Base-by-base conservation (phyloP, 2,888 invertebrate genomes). In the Brassicogethes aeneus region DNA sequence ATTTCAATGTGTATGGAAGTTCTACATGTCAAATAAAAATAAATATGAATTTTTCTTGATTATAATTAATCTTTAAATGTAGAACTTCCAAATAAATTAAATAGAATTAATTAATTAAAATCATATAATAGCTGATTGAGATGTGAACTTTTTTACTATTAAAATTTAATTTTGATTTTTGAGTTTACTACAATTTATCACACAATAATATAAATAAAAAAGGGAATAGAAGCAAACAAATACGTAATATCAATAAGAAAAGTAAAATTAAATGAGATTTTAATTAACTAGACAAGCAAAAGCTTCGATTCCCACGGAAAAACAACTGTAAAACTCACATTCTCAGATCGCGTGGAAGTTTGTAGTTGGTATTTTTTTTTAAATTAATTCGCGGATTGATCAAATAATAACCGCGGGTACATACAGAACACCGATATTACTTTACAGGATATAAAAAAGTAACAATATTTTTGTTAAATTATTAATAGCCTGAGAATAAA, bases 151-250 rank as follows among this genome's bases (percentile, higher is more conserved):
- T 57, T 57, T 55, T 48, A 42, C 32, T 39, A 40, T 45, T 43
- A 10, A 23, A 23, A 23, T 23, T 10, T 7, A 23, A 23, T 23
- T 23, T 5, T 23, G 10, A 23, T 43, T 39, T 47, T 45, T 50
- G 34, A 42, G 42, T 39, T 41, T 40, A 46, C 23, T 7, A 5
- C 10, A 10, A 23, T 10, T 23, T 10, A 23, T 23, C 23, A 23
- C 5, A 34, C 17, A 35, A 14, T 35, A 35, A 10, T 10, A 15
- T 8, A 32, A 12, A 13, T 16, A 43, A 47, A 47, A 56, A 49
- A 60, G 61, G 62, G 63, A 64, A 63, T 64, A 64, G 63, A 61
- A 63, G 63, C 55, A 52, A 69, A 65, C 61, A 65, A 65, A 65
- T 44, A 38, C 44, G 45, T 47, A 43, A 42, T 12, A 3, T 32